Conservation (phyloP, 2,113 vertebrate genomes). For the Hemiscyllium ocellatum region DNA sequence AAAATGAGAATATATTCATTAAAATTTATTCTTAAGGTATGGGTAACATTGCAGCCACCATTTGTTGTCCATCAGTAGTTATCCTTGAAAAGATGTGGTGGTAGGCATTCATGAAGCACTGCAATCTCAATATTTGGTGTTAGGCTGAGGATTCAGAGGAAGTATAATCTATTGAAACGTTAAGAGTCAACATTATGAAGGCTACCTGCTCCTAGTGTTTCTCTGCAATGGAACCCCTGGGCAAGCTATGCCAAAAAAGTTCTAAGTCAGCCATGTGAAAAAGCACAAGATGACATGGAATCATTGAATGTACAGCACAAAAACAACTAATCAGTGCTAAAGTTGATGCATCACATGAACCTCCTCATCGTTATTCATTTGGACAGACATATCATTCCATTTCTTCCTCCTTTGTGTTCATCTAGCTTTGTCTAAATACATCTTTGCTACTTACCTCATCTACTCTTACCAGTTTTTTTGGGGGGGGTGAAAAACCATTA, state of each 20-base stretch:
- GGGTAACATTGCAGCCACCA: too few species aligned
- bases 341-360: too few species aligned
- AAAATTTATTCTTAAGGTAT: neutral
- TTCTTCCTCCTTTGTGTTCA: neutral
- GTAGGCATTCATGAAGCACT: too few species aligned
- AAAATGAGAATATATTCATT: neutral
- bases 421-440: neutral
- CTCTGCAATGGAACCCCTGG: neutral
- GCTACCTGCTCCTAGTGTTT: neutral
- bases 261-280: neutral
- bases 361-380: neutral
- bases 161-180: neutral
- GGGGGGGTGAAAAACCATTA: neutral
- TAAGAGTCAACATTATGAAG: neutral
- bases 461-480: neutral
- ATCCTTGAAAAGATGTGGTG: too few species aligned
- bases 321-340: neutral
- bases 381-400: neutral
- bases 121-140: too few species aligned
- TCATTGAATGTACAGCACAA: neutral
- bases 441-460: neutral
- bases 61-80: too few species aligned
- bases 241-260: neutral
- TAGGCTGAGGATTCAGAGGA: neutral
- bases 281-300: neutral